Conservation (phyloP, 92 coral and sea anemone genomes). For the Paramuricea clavata region DNA sequence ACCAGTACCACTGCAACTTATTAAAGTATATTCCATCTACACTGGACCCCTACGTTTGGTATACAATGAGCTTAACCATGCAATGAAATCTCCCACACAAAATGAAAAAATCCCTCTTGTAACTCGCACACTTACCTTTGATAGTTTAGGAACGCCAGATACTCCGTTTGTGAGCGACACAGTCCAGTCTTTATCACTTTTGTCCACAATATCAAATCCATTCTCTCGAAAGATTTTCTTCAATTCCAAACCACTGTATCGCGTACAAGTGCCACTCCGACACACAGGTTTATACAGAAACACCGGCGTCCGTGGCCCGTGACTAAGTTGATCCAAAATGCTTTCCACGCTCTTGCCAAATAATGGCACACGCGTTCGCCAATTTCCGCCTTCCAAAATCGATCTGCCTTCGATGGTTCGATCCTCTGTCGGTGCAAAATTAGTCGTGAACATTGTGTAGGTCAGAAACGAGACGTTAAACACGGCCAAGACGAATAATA, state of each 20-base stretch:
- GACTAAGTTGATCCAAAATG: slow-evolving; percentile 30
- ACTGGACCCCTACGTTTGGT: not conserved
- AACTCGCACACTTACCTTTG: slow-evolving; percentile 31
- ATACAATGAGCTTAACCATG: no score
- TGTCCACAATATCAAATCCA: slow-evolving; percentile 43
- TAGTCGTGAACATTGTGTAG: slow-evolving; percentile 14
- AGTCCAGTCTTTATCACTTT: slow-evolving; percentile 39
- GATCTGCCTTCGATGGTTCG: not conserved
- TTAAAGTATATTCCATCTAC: not conserved
- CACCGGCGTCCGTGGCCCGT: slow-evolving; percentile 40
- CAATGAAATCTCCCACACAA: no score
- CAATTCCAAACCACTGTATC: slow-evolving; percentile 41
- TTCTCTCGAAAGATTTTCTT: slow-evolving; percentile 23
- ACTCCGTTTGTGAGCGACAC: slow-evolving; percentile 46
- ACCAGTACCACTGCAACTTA: not conserved
- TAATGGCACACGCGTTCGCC: slow-evolving; percentile 21
- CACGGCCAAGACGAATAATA: slow-evolving; percentile 29
- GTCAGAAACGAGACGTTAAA: slow-evolving; percentile 25
- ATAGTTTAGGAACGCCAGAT: slow-evolving; percentile 32
- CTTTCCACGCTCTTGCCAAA: slow-evolving; percentile 29
- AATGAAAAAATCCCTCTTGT: not conserved
- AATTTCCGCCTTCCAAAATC: not conserved
- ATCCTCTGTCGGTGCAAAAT: not conserved
- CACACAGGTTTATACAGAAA: slow-evolving; percentile 49
- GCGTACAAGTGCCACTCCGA: slow-evolving; percentile 44